These are phyloP conservation scores for Papilio protenor DNA, from an alignment of 2,888 invertebrate genomes.

Conservation along the genomic window DNA sequence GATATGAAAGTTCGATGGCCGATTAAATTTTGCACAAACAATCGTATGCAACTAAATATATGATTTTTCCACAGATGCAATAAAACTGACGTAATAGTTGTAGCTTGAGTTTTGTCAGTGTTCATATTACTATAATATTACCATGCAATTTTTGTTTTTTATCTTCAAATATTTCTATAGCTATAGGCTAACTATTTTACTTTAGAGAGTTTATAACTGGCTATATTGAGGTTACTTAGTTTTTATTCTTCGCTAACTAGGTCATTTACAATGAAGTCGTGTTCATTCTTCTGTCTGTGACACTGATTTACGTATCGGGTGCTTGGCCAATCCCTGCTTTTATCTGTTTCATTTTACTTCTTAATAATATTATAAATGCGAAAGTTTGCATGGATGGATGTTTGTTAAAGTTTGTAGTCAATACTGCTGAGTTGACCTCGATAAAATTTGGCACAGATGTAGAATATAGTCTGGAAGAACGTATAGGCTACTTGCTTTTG, in stretches of 20 bases:
- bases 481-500: too few species aligned
- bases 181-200: background rate
- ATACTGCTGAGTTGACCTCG: too few species aligned
- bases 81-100: background rate
- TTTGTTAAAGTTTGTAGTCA: too few species aligned
- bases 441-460: too few species aligned
- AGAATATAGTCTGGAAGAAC: too few species aligned
- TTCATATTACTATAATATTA: too few species aligned
- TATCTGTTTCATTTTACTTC: background rate
- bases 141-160: too few species aligned
- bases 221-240: background rate
- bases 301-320: conserved; percentile 14
- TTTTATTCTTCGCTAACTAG: conserved; percentile 3
- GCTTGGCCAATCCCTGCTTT: background rate
- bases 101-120: background rate
- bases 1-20: conserved; percentile 1
- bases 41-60: background rate
- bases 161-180: background rate
- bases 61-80: background rate
- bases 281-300: background rate
- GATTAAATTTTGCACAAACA: background rate
- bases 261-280: background rate
- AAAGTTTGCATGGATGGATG: too few species aligned
- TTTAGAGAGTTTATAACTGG: background rate
- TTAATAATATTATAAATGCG: background rate